phyloP scores from a whole-genome alignment of 1,140 invertebrate species.

The Penaeus chinensis region DNA sequence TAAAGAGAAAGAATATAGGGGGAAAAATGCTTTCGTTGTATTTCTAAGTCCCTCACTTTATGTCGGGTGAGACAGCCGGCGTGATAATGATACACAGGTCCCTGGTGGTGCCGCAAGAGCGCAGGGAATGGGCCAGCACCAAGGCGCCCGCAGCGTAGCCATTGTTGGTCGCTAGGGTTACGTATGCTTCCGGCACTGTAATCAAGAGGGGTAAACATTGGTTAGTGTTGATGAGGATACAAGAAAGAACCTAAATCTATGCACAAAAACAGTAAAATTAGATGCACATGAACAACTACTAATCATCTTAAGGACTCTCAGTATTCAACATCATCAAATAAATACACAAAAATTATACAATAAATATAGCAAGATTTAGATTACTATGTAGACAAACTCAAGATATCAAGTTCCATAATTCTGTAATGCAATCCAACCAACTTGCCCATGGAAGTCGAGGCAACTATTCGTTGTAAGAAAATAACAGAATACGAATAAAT shows the following conservation, averaged over 20 bases:
- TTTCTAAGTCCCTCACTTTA: conserved; percentile 77
- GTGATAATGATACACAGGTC: conserved; percentile 87
- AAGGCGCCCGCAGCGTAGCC: conserved; percentile 91
- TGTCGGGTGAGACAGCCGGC: conserved; percentile 82
- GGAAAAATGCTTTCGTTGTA: not conserved
- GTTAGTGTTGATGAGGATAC: not conserved
- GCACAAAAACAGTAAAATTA: no score
- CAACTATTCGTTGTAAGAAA: no score
- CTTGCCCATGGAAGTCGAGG: no score
- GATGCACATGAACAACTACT: no score
- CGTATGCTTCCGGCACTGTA: conserved; percentile 77
- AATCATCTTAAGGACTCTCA: not conserved
- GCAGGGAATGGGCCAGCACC: conserved; percentile 88
- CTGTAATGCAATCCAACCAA: no score
- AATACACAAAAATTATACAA: no score
- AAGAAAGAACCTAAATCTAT: not conserved
- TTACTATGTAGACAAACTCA: no score
- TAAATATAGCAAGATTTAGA: no score
- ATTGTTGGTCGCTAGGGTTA: conserved; percentile 95
- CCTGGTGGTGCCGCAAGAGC: conserved; percentile 79
- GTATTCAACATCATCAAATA: no score
- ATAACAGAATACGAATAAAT: no score
- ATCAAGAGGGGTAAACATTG: not conserved
- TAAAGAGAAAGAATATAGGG: not conserved
- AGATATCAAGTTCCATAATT: no score